Conservation (phyloP, 1,140 invertebrate species). For the Gonatopus flavifemur region DNA sequence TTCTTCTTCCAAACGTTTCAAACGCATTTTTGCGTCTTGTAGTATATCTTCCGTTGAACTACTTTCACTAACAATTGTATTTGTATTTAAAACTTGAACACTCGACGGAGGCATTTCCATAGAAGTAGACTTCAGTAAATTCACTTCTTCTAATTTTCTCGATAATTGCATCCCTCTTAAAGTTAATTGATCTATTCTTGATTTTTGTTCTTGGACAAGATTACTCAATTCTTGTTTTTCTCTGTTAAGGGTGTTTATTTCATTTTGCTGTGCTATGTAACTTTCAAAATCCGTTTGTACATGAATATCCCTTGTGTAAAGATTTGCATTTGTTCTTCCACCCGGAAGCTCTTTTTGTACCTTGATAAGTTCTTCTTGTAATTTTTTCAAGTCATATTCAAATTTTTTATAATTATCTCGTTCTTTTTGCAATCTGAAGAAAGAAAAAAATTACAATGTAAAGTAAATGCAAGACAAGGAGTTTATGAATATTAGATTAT, state of each 20-base stretch:
- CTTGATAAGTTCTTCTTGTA: conserved; percentile 44
- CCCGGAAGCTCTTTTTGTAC: no score
- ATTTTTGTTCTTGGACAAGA: conserved; percentile 46
- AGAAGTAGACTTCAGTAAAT: conserved; percentile 20
- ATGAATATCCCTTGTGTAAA: conserved; percentile 24
- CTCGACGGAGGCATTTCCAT: conserved; percentile 22
- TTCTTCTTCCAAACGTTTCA: conserved; percentile 49
- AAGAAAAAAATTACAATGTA: conserved; percentile 14
- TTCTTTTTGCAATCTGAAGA: conserved; percentile 47
- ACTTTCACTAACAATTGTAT: conserved; percentile 46
- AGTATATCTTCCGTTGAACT: conserved; percentile 55
- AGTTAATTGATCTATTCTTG: conserved; percentile 48
- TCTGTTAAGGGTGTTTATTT: conserved; percentile 28
- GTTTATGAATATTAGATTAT: conserved; percentile 11
- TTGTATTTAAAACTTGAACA: conserved; percentile 25
- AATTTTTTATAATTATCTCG: conserved; percentile 38
- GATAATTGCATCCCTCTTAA: conserved; percentile 39
- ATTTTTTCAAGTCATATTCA: conserved; percentile 44
- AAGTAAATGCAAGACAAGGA: background rate
- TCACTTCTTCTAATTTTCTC: conserved; percentile 45
- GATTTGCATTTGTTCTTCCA: conserved; percentile 13
- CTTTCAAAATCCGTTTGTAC: conserved; percentile 46
- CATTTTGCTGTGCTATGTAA: conserved; percentile 12
- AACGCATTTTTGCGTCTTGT: conserved; percentile 50
- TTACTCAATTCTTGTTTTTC: conserved; percentile 46